Evolutionary conservation across 1,140 invertebrate species (phyloP), one percentile per base, ranked within the genome.

Genomic region (Lethrus apterus): DNA sequence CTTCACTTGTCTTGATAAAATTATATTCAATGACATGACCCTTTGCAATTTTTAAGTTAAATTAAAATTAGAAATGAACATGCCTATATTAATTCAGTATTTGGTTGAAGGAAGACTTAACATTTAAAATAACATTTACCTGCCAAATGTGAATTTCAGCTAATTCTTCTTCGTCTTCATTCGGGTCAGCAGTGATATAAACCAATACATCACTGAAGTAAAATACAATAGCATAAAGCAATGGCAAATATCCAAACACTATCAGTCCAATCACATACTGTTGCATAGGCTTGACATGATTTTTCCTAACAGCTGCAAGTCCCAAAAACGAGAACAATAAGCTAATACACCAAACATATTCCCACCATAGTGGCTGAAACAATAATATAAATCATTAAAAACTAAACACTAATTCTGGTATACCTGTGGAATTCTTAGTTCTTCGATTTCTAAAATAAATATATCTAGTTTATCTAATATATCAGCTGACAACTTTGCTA

Each of bases 371-470:
- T 18, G 90, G 88, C 80, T 88, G 71, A 75, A 51, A 59, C 46
- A 55, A 54, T 48, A 54, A 34, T 21, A 44, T 21, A 32, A 13
- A 11, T 17, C 4, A 3, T 29, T 9, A 8, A 42, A 33, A 21
- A 24, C 20, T 21, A 26, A 15, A 26, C 7, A 33, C 32, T 41
- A 11, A 46, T 46, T 31, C 23, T 5, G 3, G 13, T 13, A 70
- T 74, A 89, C 86, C 72, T 86, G 83, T 56, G 93, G 93, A 67
- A 96, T 81, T 72, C 89, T 84, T 53, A 95, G 70, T 67, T 93
- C 89, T 74, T 94, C 90, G 63, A 95, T 85, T 75, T 93, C 88
- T 61, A 95, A 73, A 59, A 93, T 87, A 70, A 95, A 94, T 67
- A 95, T 86, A 69, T 93, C 90, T 59, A 93, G 75, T 67, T 81